These are phyloP conservation scores for Tetrapedia diversipes DNA, from an alignment of 2,888 invertebrate species.

Conservation along the genomic window DNA sequence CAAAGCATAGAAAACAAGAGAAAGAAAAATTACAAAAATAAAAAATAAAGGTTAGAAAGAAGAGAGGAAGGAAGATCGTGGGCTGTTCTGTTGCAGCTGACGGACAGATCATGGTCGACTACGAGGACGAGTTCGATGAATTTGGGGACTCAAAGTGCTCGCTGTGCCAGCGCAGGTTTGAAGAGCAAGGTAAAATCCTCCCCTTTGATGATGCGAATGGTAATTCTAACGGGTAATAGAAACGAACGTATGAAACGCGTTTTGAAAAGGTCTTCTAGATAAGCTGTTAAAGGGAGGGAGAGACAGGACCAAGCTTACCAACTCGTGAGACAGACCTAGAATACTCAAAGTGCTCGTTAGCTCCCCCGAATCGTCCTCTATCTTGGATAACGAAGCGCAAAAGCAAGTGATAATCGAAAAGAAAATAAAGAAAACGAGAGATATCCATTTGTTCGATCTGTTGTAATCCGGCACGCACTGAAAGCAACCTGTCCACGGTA, in stretches of 20 bases:
- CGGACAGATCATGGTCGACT: constrained; percentile 87
- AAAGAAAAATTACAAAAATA: constrained; percentile 27
- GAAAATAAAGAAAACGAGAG: background rate
- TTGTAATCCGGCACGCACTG: background rate
- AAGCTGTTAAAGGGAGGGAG: constrained; percentile 63
- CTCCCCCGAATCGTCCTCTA: constrained; percentile 44
- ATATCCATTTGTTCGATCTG: no score
- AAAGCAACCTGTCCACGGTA: background rate
- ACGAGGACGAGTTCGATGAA: constrained; percentile 84
- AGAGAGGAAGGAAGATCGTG: constrained; percentile 83
- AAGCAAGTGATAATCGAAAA: background rate
- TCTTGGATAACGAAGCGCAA: constrained; percentile 2
- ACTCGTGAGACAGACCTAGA: constrained; percentile 64
- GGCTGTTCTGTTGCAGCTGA: constrained; percentile 86
- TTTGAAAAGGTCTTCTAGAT: constrained; percentile 30
- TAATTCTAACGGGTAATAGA: constrained; percentile 5
- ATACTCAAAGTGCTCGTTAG: constrained; percentile 45
- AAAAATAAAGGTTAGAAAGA: constrained; percentile 55
- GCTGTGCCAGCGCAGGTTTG: constrained; percentile 91
- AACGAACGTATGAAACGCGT: constrained; percentile 9
- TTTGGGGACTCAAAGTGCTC: constrained; percentile 87
- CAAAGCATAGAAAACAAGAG: constrained; percentile 8
- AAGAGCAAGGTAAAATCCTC: constrained; percentile 88
- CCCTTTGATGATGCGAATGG: constrained; percentile 49
- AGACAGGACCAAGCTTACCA: constrained; percentile 81